Evolutionary conservation across 2,888 invertebrate genomes (phyloP).

Genomic region (Drosophila diplacantha): DNA sequence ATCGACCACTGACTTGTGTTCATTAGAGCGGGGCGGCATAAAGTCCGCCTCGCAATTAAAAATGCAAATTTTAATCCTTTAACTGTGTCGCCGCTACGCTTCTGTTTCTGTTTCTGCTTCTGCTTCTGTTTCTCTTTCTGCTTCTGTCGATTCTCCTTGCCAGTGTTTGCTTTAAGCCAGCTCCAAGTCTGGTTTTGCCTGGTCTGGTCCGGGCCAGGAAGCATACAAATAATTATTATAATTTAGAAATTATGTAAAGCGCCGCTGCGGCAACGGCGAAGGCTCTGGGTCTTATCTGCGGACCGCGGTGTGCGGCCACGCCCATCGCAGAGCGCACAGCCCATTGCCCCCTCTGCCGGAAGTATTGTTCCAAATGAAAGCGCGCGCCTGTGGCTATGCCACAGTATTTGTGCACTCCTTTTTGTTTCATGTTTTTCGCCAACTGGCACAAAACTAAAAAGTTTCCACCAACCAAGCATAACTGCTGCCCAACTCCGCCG

Average conservation of each 20-base stretch:
- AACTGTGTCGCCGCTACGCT: slow-evolving; percentile 42
- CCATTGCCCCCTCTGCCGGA: slow-evolving; percentile 46
- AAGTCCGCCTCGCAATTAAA: slow-evolving; percentile 61
- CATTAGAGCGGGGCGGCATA: slow-evolving; percentile 26
- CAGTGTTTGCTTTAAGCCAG: slow-evolving; percentile 41
- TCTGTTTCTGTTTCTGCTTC: slow-evolving; percentile 5
- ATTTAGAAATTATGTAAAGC: slow-evolving; percentile 74
- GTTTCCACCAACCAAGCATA: slow-evolving; percentile 48
- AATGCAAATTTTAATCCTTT: slow-evolving; percentile 72
- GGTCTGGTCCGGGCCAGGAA: slow-evolving; percentile 53
- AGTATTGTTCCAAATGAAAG: slow-evolving; percentile 72
- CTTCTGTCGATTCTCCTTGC: slow-evolving; percentile 13
- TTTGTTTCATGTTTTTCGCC: slow-evolving; percentile 42
- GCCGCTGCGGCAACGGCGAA: slow-evolving; percentile 58
- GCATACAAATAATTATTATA: slow-evolving; percentile 74
- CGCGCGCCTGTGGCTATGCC: slow-evolving; percentile 68
- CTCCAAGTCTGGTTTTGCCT: slow-evolving; percentile 20
- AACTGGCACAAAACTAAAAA: slow-evolving; percentile 58
- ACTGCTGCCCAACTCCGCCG: slow-evolving; percentile 35
- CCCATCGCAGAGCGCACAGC: neutral
- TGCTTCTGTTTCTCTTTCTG: slow-evolving; percentile 10
- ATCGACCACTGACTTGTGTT: slow-evolving; percentile 35
- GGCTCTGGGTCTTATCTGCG: slow-evolving; percentile 58
- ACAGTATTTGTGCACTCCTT: slow-evolving; percentile 53
- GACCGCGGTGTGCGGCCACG: slow-evolving; percentile 15